A percentile compares a stretch with the other conserved stretches of the same genome.
These are phyloP conservation scores for Pelochelys cantorii DNA, from an alignment of 2,797 vertebrate species.

Conservation along the genomic window DNA sequence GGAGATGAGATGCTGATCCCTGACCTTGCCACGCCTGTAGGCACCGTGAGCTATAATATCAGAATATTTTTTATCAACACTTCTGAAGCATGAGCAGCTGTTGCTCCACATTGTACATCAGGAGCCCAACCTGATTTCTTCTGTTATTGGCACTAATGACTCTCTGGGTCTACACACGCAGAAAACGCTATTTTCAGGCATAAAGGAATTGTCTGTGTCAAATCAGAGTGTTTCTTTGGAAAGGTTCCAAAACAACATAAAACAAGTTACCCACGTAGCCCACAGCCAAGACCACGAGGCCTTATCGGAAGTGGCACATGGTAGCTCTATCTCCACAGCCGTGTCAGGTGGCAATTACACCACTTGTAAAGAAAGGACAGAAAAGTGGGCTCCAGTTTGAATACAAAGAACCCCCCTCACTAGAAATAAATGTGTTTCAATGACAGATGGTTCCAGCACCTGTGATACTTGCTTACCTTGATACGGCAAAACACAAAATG, in stretches of 20 bases:
- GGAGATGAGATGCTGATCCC: neutral
- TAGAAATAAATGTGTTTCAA: neutral
- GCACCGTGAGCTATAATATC: fast-evolving
- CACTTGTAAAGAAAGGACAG: neutral
- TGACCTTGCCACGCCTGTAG: neutral
- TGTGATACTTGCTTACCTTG: neutral
- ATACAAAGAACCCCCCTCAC: neutral
- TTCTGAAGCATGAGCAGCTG: fast-evolving
- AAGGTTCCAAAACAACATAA: neutral
- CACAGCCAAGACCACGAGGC: neutral
- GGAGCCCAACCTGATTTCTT: neutral
- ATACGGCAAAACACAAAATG: neutral
- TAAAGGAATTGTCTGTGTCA: neutral
- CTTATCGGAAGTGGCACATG: neutral
- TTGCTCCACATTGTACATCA: neutral
- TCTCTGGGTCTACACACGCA: neutral
- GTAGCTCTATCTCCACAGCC: neutral
- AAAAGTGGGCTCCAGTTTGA: neutral
- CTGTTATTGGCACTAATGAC: neutral
- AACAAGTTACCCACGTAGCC: neutral
- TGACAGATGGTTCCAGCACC: neutral
- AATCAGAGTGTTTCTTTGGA: neutral
- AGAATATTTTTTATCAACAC: fast-evolving
- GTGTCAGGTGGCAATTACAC: neutral
- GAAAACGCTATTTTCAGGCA: neutral